Base-by-base conservation (phyloP, 2,113 vertebrate species). In the Anarrhichthys ocellatus region DNA sequence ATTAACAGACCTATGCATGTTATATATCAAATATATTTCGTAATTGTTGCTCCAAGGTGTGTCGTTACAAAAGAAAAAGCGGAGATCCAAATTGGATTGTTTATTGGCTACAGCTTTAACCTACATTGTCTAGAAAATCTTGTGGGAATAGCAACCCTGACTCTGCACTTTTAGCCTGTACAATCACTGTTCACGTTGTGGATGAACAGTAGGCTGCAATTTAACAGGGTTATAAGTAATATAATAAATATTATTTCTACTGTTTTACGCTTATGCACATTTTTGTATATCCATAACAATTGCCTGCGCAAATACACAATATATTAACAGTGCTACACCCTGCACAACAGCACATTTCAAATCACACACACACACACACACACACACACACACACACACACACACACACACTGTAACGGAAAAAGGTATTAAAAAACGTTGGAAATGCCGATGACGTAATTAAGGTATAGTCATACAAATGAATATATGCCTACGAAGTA, bases 111-210 rank as follows among this genome's bases (percentile, higher is more conserved):
- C 32, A 63, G 42, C n/a, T 63, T 58, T 72, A 44, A 77, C 34
- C 10, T 48, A 46, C 27, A 40, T 52, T 73, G 72, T 66, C 68
- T 11, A 15, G 59, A 38, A 58, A 79, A 62, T 73, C 52, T n/a
- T 67, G 73, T 73, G 83, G 78, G 87, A 91, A 88, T 82, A 87
- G 82, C 85, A 87, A 78, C 81, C n/a, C 78, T 86, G 82, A 88
- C 83, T 88, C 54, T 54, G 38, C 86, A 89, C 76, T 89, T 91
- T 87, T 10, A 40, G 48, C 17, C 44, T 22, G 74, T 42, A 62
- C 80, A 82, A 62, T 80, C 64, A 64, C 20, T 38, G 70, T 32
- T 58, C 50, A 27, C 61, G n/a, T 87, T 78, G 80, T 84, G 46
- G 6, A 48, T 80, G 42, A 78, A 86, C 76, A 69, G 59, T 15